Conservation (phyloP, 2,888 invertebrate species). For the Hypomecis punctinalis region DNA sequence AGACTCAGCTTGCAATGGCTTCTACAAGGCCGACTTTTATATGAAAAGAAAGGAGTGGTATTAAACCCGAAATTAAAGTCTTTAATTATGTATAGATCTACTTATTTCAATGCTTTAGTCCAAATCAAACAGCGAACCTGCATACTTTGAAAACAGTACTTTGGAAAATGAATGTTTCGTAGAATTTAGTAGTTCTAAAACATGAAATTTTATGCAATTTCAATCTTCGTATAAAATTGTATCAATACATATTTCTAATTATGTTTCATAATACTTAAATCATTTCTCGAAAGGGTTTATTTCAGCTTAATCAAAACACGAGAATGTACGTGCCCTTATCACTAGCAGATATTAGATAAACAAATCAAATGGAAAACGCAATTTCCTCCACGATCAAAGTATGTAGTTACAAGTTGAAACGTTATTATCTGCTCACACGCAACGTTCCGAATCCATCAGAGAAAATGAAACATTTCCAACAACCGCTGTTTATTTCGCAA, state of each 20-base stretch:
- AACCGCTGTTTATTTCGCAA: slow-evolving; percentile 6
- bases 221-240: too few relatives aligned
- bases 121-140: too few relatives aligned
- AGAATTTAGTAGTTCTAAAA: too few relatives aligned
- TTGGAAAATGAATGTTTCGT: too few relatives aligned
- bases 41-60: background rate
- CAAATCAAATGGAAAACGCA: slow-evolving; percentile 15
- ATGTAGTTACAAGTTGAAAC: slow-evolving; percentile 9
- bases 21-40: background rate
- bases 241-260: too few relatives aligned
- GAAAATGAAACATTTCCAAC: slow-evolving; percentile 13
- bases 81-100: too few relatives aligned
- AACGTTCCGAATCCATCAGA: slow-evolving; percentile 18
- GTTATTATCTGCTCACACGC: slow-evolving; percentile 19
- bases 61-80: background rate
- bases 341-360: slow-evolving; percentile 5
- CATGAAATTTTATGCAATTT: too few relatives aligned
- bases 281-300: background rate
- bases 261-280: background rate
- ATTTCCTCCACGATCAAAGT: slow-evolving; percentile 10
- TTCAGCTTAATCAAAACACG: background rate
- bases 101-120: too few relatives aligned
- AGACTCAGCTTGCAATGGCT: slow-evolving; percentile 1
- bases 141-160: too few relatives aligned
- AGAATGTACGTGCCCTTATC: background rate